Base-by-base conservation (phyloP, 2,888 invertebrate genomes). In the Callosobruchus maculatus region DNA sequence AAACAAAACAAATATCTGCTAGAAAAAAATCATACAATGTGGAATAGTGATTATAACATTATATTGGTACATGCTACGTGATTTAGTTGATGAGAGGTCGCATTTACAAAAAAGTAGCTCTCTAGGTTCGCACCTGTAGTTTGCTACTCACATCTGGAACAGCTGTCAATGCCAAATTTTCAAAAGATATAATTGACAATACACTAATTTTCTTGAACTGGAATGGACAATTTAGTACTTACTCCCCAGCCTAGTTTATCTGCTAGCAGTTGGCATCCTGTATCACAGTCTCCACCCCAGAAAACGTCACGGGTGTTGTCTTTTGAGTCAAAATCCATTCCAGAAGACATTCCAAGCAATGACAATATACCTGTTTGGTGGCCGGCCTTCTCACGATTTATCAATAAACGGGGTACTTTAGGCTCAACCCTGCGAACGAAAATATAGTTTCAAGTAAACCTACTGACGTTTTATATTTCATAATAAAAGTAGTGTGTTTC, bases 301-400 rank as follows among this genome's bases (percentile, higher is more conserved):
- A 93, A 93, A n/a, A 96, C 93, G 85, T 97, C 96, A 1, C 96
- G 88, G 0, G 86, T 85, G 77, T 92, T 90, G 30, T 90, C 88
- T 70, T 88, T 88, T 77, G 89, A 89, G 80, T 94, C 93, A 81
- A 95, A 92, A 79, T 92, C 90, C 75, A 95, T 85, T 0, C 93
- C 93, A 0, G 90, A 90, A 0, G 89, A 88, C n/a, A 86, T 83
- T 3, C 87, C 86, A 78, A 86, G 78, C 81, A 86, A 78, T 20
- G 84, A 81, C 84, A 85, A 84, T n/a, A 86, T 78, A 0, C 84
- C 83, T 3, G 82, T 82, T 20, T 82, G 83, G 67, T 88, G 87
- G 0, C 91, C 92, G 0, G 92, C 94, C 82, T 92, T 92, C 87
- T 96, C 96, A 30, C 95, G 91, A 86, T 98, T 98, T 68, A 98